These are phyloP conservation scores for Camponotus vicinus DNA, from an alignment of 1,140 invertebrate species.

Conservation along the genomic window DNA sequence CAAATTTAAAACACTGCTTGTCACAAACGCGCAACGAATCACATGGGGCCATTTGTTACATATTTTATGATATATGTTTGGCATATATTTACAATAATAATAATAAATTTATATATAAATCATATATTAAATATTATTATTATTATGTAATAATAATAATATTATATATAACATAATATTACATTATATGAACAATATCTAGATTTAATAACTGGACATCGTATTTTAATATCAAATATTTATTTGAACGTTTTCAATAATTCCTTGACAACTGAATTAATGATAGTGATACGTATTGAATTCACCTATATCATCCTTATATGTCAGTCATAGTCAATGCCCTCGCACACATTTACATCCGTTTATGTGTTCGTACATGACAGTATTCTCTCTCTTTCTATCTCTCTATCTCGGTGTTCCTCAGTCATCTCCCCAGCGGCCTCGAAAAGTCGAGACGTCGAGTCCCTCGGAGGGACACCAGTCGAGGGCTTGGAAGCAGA, in stretches of 20 bases:
- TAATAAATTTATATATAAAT: too few relatives aligned
- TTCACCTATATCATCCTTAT: constrained; percentile 17
- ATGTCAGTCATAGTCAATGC: background rate
- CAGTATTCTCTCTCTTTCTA: background rate
- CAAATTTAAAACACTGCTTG: background rate
- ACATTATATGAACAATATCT: background rate
- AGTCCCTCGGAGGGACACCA: constrained; percentile 6
- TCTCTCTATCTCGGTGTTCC: background rate
- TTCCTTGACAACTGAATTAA: constrained; percentile 44
- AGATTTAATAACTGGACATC: background rate
- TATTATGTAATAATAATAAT: too few relatives aligned
- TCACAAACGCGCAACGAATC: background rate
- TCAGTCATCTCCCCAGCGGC: constrained; percentile 40
- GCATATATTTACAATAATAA: too few relatives aligned
- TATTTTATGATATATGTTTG: too few relatives aligned
- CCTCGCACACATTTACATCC: constrained; percentile 13
- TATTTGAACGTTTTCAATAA: constrained; percentile 21
- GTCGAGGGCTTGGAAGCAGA: constrained; percentile 51
- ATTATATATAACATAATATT: too few relatives aligned
- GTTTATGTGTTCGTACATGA: constrained; percentile 6
- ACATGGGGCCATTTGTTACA: background rate
- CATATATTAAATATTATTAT: too few relatives aligned
- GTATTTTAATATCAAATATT: constrained; percentile 16
- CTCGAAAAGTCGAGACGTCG: constrained; percentile 35
- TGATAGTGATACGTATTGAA: constrained; percentile 23